Conservation (phyloP, 2,113 vertebrate genomes). For the Anoura caudifer region DNA sequence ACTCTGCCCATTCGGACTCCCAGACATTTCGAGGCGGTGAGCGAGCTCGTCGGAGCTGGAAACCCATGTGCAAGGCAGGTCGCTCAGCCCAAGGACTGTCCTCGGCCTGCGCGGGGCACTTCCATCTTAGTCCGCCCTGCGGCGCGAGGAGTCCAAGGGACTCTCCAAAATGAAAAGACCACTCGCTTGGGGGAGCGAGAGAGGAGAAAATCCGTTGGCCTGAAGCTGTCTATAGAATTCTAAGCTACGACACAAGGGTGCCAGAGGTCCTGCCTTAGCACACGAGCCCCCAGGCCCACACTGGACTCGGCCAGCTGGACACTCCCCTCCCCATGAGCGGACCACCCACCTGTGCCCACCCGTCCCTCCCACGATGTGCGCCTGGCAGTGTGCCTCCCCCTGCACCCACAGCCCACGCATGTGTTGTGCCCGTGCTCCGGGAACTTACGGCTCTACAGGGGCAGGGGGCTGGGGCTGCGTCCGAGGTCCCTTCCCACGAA, state of each 20-base stretch:
- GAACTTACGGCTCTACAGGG: slow-evolving; percentile 56
- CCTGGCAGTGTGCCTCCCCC: not conserved
- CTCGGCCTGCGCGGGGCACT: slow-evolving; percentile 39
- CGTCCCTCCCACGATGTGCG: not conserved
- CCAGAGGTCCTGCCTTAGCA: not conserved
- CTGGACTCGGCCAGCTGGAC: not conserved
- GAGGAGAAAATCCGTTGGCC: slow-evolving; percentile 28
- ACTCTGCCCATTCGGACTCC: slow-evolving; percentile 68
- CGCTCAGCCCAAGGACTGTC: not conserved
- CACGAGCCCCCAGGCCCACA: not conserved
- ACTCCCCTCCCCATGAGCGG: not conserved
- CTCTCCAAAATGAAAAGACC: slow-evolving; percentile 26
- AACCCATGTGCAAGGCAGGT: slow-evolving; percentile 29
- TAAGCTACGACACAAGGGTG: not conserved
- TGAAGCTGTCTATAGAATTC: slow-evolving; percentile 37
- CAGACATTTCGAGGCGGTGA: slow-evolving; percentile 64
- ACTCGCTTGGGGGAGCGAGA: slow-evolving; percentile 33
- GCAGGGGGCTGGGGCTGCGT: not conserved
- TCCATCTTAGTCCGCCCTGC: slow-evolving; percentile 46
- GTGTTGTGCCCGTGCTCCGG: not conserved
- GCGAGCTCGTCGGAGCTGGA: slow-evolving; percentile 38
- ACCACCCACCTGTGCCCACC: rapidly evolving
- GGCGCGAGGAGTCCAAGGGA: slow-evolving; percentile 60
- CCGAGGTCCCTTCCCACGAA: not conserved
- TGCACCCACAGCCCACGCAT: not conserved